Conservation (phyloP, 2,888 invertebrate species). For the Panopea generosa region DNA sequence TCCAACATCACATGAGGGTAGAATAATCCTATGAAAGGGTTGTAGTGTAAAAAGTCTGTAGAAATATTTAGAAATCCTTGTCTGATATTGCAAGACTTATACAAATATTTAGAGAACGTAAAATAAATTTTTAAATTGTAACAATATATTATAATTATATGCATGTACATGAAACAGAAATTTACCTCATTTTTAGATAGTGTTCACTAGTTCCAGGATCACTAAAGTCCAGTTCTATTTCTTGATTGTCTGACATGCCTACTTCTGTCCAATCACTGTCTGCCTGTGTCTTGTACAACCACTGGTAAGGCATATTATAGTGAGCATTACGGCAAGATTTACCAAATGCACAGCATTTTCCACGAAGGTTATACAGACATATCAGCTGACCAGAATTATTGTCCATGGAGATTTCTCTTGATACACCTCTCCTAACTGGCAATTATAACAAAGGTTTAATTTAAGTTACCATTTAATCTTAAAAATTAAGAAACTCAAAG, state of each 20-base stretch:
- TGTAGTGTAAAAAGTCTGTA: no score
- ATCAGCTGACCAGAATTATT: conserved; percentile 33
- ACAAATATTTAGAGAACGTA: no score
- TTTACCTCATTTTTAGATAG: conserved; percentile 1
- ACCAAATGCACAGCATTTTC: conserved; percentile 59
- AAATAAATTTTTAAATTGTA: no score
- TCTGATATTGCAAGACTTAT: no score
- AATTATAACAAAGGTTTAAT: not conserved
- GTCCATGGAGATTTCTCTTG: conserved; percentile 22
- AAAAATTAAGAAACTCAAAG: no score
- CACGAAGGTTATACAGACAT: conserved; percentile 62
- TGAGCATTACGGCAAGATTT: conserved; percentile 61
- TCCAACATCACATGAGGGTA: no score
- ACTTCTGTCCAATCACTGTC: conserved; percentile 58
- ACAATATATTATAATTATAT: no score
- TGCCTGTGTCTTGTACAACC: conserved; percentile 55
- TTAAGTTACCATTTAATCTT: no score
- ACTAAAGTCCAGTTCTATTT: conserved; percentile 62
- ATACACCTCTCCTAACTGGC: not conserved
- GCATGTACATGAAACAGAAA: no score
- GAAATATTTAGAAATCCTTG: no score
- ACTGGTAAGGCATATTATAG: conserved; percentile 65
- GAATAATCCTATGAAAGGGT: no score
- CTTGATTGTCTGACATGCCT: conserved; percentile 16
- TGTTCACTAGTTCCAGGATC: conserved; percentile 35